Evolutionary conservation across 2,888 invertebrate genomes (phyloP), one percentile per base, ranked within the genome.

Genomic region (Philereme vetulata): DNA sequence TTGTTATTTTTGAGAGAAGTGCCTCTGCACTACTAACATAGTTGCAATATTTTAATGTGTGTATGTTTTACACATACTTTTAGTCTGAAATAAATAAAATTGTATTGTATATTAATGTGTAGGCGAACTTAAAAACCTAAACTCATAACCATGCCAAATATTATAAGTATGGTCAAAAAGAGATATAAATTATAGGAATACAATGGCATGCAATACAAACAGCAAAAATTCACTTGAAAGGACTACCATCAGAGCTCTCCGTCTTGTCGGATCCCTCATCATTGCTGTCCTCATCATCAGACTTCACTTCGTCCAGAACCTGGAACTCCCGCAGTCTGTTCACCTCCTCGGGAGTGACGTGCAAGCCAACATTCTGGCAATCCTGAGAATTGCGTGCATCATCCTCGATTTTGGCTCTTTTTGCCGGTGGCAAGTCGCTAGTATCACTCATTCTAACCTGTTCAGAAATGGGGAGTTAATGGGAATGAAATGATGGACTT

Each of bases 291-390:
- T 87, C 89, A 54, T 91, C 90, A 32, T 90, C 85, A 0, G 86
- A 85, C 65, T 84, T 88, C 4, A 90, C 86, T 70, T 93, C 92
- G 60, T 92, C 93, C 53, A 92, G 70, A 0, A 92, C 88, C 62
- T 86, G 81, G 70, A 91, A 92, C 72, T 92, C 89, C 50, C 82
- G 75, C 4, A 92, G 72, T 53, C 78, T 81, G 38, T 88, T 80
- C 44, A 90, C 45, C 59, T 92, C 90, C 46, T 86, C 86, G 0
- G 72, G 69, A 6, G 74, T 81, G 1, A 88, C 81, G 53, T 76
- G 54, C 21, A 51, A 40, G 4, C 57, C 62, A 10, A 47, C 54
- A 3, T 11, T 54, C 42, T 56, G 56, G 5, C 58, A 44, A 9
- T 57, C 61, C 67, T 9, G 46, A 6, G 5, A 62, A 48, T n/a